Evolutionary conservation across 2,888 invertebrate species (phyloP), one percentile per base, ranked within the genome.

Genomic region (Drosophila kuntzei): DNA sequence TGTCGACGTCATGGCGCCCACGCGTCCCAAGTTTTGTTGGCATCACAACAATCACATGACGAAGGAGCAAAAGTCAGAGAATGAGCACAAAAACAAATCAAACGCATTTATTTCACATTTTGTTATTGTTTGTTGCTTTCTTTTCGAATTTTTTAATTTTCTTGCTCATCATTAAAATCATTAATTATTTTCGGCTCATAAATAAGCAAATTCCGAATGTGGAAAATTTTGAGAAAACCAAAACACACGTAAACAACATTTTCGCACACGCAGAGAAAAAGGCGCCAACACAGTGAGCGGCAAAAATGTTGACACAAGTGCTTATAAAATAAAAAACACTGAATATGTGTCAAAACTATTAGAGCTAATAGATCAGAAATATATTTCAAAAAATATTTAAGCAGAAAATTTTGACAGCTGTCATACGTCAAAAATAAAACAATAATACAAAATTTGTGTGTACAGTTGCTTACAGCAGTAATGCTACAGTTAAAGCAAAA

Each of bases 1-100:
- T 53, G 73, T 69, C 87, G 71, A 84, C 85, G 79, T 87, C 83
- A 87, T 65, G 85, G 68, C 87, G 85, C 83, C 87, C 76, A 83
- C 83, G 62, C 79, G 60, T 65, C 41, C 69, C 59, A 54, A 58
- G 57, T 53, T 61, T 57, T 57, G 54, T 55, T 67, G 68, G 75
- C 71, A 66, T 55, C 71, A 37, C 53, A 22, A 47, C 16, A 47
- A 70, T 83, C 86, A 85, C 85, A 85, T 84, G 83, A 85, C 77
- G 86, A 79, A 79, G 72, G 65, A 68, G 46, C 20, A 71, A 69
- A 76, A 68, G 47, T 20, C 53, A 54, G 66, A 16, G 18, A 25
- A 57, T 50, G 39, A 60, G 6, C 43, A 18, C 29, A 43, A 47
- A 57, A 53, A 53, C 37, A 50, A 49, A 75, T 66, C 34, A 71